Base-by-base conservation (phyloP, 1,140 invertebrate genomes). In the Drosophila ogumai region DNA sequence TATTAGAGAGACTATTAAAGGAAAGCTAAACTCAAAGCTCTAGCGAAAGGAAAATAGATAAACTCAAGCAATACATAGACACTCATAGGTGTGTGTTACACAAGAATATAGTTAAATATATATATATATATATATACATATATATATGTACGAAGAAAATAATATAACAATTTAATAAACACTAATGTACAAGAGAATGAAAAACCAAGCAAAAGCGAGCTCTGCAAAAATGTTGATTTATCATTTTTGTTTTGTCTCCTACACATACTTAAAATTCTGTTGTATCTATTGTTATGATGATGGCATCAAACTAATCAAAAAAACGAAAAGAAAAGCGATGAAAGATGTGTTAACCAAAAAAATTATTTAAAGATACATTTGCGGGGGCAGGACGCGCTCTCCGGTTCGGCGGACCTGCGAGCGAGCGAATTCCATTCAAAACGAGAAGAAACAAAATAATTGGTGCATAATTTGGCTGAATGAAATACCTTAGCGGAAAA, bases 31-130 rank as follows among this genome's bases (percentile, higher is more conserved):
- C 71, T 58, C 50, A 66, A 67, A 71, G 56, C 71, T 73, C 71
- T 74, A 74, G 71, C 56, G 56, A 54, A 71, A 55, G 50, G 68
- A 76, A 68, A 74, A 81, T 78, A 80, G 47, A 68, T 68, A 57
- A 90, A 80, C 90, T 91, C 86, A 88, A 84, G 84, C 90, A 88
- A 84, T 88, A 88, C 85, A 90, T 88, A 81, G 85, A 88, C 84
- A 87, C 85, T 87, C 84, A 74, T 88, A 82, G 79, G 77, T 88
- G 84, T 84, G 81, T 74, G 79, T 81, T 90, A 85, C 77, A 90
- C 72, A 81, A 86, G 67, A 84, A 90, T 85, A 81, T 90, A 90
- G 86, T 82, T 85, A 82, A 81, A 79, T 67, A 84, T 44, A 90
- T 81, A 81, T 90, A 88, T 81, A 79, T 81, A 81, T 65, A 79